A percentile compares a stretch with the other conserved stretches of the same genome.
Conservation (phyloP, 1,140 invertebrate species). For the Nymphalis io region DNA sequence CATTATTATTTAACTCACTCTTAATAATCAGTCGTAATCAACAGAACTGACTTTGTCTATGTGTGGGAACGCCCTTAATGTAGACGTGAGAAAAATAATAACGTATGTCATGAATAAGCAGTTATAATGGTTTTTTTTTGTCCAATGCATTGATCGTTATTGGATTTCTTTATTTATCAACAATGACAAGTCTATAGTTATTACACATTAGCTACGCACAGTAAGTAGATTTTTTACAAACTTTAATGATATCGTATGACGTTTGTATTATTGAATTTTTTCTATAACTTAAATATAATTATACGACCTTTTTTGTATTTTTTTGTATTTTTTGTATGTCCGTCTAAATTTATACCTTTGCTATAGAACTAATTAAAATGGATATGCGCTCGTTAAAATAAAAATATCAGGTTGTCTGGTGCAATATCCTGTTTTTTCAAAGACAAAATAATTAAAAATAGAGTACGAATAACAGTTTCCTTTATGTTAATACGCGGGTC, state of each 20-base stretch:
- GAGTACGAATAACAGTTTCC: too few species aligned
- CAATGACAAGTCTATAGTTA: conserved; percentile 12
- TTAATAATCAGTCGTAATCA: not conserved
- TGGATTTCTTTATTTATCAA: conserved; percentile 33
- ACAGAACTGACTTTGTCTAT: not conserved
- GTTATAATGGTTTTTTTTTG: conserved; percentile 34
- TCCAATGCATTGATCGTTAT: conserved; percentile 43
- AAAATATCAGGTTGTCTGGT: too few species aligned
- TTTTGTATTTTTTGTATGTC: too few species aligned
- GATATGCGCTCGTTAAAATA: too few species aligned
- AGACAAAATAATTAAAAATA: too few species aligned
- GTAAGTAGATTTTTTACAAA: not conserved
- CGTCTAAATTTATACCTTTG: too few species aligned
- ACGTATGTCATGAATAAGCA: conserved; percentile 16
- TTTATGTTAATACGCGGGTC: too few species aligned
- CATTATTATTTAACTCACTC: not conserved
- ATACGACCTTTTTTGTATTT: not conserved
- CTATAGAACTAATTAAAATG: too few species aligned
- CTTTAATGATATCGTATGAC: not conserved
- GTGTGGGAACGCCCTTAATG: conserved; percentile 24
- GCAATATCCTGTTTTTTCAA: too few species aligned
- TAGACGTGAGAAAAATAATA: conserved; percentile 49
- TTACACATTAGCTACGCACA: conserved; percentile 9
- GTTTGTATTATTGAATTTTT: not conserved
- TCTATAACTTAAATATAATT: not conserved